Evolutionary conservation across 1,140 invertebrate species (phyloP).

Genomic region (Papilio dardanus): DNA sequence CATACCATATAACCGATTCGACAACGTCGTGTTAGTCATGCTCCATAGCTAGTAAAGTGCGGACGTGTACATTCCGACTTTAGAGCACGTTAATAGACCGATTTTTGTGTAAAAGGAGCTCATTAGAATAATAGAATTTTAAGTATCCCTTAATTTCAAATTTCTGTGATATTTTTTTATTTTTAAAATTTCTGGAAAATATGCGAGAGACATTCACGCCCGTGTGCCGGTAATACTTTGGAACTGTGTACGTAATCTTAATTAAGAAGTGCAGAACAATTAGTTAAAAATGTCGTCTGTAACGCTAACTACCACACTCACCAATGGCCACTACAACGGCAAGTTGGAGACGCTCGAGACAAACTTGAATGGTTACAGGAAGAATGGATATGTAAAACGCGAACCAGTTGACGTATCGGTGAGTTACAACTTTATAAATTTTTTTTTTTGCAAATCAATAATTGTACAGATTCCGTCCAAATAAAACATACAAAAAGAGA

Average conservation of each 20-base stretch:
- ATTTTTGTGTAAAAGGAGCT: slow-evolving; percentile 37
- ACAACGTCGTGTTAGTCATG: slow-evolving; percentile 56
- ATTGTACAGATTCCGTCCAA: background rate
- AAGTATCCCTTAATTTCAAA: background rate
- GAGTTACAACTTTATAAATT: slow-evolving; percentile 46
- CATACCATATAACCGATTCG: slow-evolving; percentile 49
- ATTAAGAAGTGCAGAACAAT: slow-evolving; percentile 45
- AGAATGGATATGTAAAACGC: slow-evolving; percentile 67
- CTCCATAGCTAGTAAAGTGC: slow-evolving; percentile 43
- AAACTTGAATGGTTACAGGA: slow-evolving; percentile 67
- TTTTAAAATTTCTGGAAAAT: slow-evolving; percentile 30
- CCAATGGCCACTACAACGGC: slow-evolving; percentile 67
- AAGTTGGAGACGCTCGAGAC: slow-evolving; percentile 67
- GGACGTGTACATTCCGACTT: slow-evolving; percentile 43
- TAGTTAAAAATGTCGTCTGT: slow-evolving; percentile 66
- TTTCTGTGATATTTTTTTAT: slow-evolving; percentile 5
- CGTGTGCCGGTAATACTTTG: slow-evolving; percentile 41
- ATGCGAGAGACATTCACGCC: slow-evolving; percentile 40
- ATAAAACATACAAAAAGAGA: background rate
- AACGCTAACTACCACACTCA: slow-evolving; percentile 72
- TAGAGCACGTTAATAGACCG: slow-evolving; percentile 37
- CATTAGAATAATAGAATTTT: background rate
- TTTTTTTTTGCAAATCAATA: background rate
- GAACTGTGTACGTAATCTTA: slow-evolving; percentile 40
- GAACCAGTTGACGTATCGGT: slow-evolving; percentile 54